These are phyloP conservation scores for Electrona antarctica DNA, from an alignment of 2,113 vertebrate genomes.

Conservation along the genomic window DNA sequence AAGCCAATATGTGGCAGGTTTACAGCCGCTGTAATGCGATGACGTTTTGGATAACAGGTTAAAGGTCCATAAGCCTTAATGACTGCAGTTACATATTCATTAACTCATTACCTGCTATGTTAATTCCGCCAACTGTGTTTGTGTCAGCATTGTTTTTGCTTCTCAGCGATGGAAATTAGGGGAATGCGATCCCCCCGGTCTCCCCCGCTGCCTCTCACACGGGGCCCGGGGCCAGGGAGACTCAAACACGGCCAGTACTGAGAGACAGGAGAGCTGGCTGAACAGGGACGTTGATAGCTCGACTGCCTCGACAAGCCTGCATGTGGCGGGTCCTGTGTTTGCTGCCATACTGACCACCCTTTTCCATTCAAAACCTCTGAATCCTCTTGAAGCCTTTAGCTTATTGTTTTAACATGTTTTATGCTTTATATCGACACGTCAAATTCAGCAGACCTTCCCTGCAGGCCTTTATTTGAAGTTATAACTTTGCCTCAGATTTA, in stretches of 20 bases:
- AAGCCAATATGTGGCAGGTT: neutral
- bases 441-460: too few species aligned
- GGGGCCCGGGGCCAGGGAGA: conserved; percentile 30
- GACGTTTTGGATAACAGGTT: neutral
- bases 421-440: too few species aligned
- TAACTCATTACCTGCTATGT: neutral
- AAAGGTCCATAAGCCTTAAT: neutral
- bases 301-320: too few species aligned
- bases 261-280: neutral
- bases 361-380: too few species aligned
- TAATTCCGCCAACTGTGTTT: neutral
- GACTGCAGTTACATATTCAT: neutral
- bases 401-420: too few species aligned
- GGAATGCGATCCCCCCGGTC: conserved; percentile 42
- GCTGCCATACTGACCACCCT: too few species aligned
- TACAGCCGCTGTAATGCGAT: neutral
- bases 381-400: too few species aligned
- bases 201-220: conserved; percentile 24
- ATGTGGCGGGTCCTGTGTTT: too few species aligned
- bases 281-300: too few species aligned
- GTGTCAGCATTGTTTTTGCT: neutral
- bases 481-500: too few species aligned
- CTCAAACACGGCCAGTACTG: conserved; percentile 14
- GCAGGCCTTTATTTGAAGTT: too few species aligned
- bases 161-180: neutral